Percentiles rank a stretch among this genome's conserved stretches.
Evolutionary conservation across 1,140 invertebrate species (phyloP).

Genomic region (Nasonia longicornis): DNA sequence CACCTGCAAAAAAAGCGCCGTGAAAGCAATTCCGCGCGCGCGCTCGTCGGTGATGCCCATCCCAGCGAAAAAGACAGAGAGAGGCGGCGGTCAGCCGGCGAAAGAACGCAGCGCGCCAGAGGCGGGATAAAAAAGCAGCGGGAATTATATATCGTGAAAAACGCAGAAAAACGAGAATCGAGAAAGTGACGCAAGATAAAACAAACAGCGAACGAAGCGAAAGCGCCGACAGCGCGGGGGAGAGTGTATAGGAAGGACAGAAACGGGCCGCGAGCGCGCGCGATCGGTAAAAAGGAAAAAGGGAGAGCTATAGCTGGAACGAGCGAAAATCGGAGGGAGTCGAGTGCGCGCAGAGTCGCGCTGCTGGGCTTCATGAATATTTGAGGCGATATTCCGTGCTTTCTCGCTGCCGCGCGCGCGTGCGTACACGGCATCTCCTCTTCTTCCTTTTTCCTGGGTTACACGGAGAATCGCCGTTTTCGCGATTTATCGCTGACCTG

Average conservation of each 20-base stretch:
- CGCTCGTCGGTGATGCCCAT: not conserved
- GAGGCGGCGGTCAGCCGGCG: not conserved
- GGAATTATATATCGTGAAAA: constrained; percentile 28
- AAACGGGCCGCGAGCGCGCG: constrained; percentile 29
- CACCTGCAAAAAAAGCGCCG: constrained; percentile 1
- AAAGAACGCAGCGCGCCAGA: not conserved
- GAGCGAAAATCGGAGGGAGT: constrained; percentile 22
- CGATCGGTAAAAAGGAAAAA: constrained; percentile 23
- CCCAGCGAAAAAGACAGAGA: constrained; percentile 12
- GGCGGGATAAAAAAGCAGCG: not conserved
- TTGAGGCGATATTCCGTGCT: constrained; percentile 42
- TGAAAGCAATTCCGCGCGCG: not conserved
- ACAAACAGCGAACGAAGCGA: constrained; percentile 27
- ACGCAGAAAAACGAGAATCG: constrained; percentile 6
- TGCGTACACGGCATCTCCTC: not conserved
- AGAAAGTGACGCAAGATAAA: constrained; percentile 41
- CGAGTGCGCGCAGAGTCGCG: constrained; percentile 22
- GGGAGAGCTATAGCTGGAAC: constrained; percentile 39
- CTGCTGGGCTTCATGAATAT: constrained; percentile 46
- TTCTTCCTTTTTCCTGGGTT: constrained; percentile 32
- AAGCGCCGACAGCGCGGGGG: not conserved
- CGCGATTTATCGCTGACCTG: constrained; percentile 44
- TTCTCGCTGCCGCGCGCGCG: not conserved
- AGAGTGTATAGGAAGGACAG: not conserved
- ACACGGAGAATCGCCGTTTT: constrained; percentile 35